phyloP scores from a whole-genome alignment of 2,797 vertebrate species.

The Hipposideros larvatus region DNA sequence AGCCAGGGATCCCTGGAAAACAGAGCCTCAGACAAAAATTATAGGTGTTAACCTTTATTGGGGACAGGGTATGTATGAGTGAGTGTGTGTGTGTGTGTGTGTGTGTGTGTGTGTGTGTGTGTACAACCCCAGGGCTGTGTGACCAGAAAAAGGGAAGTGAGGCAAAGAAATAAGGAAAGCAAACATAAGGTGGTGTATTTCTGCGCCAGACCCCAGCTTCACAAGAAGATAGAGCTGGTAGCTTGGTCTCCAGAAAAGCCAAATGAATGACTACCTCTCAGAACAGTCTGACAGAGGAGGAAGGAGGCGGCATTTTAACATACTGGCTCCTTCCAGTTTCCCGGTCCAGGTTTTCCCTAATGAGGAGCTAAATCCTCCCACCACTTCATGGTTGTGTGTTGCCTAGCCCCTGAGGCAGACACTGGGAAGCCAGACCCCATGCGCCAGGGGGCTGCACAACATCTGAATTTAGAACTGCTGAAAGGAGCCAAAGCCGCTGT shows the following conservation, averaged over 20 bases:
- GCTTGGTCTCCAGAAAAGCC: background rate
- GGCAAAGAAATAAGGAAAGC: background rate
- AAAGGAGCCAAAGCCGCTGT: background rate
- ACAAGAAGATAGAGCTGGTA: background rate
- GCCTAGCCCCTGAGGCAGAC: background rate
- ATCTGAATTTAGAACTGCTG: background rate
- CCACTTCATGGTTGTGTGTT: background rate
- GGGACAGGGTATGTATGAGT: background rate
- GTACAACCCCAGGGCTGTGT: background rate
- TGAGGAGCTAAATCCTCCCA: background rate
- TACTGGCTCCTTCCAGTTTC: background rate
- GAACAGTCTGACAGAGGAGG: background rate
- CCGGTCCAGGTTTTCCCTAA: background rate
- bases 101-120: background rate
- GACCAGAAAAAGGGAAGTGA: background rate
- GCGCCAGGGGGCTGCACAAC: rapidly evolving
- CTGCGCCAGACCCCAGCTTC: background rate
- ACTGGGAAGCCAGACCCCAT: background rate
- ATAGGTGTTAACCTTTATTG: background rate
- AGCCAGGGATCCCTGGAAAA: background rate
- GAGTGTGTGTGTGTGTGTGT: background rate
- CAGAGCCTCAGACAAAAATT: background rate
- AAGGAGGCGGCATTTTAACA: background rate
- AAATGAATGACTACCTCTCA: background rate
- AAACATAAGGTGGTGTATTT: background rate